Conservation (phyloP, 2,113 vertebrate genomes). For the Carlito syrichta region DNA sequence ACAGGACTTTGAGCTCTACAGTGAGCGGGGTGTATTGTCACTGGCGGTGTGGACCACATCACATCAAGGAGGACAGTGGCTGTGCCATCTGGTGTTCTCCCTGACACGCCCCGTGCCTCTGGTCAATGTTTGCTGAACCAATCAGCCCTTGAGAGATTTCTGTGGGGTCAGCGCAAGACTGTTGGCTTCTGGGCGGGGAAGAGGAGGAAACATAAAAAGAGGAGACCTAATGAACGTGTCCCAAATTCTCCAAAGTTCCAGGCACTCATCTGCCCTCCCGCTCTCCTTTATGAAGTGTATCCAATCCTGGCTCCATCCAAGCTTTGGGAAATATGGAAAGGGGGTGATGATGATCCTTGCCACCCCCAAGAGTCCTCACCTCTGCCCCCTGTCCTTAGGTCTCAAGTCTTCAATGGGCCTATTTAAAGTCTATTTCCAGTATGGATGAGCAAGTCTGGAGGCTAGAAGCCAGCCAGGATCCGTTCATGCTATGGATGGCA, state of each 20-base stretch:
- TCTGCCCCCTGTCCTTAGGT: not conserved
- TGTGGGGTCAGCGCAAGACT: no score
- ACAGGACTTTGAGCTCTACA: not conserved
- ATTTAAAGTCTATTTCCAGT: not conserved
- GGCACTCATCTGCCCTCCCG: not conserved
- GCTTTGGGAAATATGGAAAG: not conserved
- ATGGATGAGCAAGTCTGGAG: not conserved
- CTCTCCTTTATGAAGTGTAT: not conserved
- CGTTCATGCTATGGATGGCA: accelerated
- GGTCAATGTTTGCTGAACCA: not conserved
- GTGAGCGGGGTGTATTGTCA: accelerated
- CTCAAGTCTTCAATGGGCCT: not conserved
- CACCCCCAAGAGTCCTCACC: not conserved
- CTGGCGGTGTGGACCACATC: accelerated
- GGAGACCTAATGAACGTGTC: not conserved
- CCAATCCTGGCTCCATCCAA: not conserved
- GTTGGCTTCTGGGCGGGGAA: not conserved
- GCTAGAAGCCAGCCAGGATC: not conserved
- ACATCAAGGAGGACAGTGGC: accelerated
- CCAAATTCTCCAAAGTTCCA: not conserved
- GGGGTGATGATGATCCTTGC: not conserved
- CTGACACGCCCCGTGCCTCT: not conserved
- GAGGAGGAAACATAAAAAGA: not conserved
- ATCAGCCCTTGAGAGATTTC: not conserved
- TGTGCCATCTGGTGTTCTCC: accelerated